These are phyloP conservation scores for Alosa sapidissima DNA, from an alignment of 2,797 vertebrate genomes.

Conservation along the genomic window DNA sequence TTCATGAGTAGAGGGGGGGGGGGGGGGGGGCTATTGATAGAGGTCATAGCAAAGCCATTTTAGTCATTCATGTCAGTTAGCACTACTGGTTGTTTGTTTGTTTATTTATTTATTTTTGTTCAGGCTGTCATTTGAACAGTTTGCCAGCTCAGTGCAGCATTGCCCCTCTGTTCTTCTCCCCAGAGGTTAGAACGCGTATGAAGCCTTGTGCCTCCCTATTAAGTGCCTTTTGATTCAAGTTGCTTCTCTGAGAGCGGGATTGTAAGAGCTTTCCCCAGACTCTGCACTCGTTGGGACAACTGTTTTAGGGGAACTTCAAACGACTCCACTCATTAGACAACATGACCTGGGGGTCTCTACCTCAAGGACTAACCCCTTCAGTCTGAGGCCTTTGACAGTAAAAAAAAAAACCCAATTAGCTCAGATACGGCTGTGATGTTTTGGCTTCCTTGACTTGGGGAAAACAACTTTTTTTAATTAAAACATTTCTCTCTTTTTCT, in stretches of 20 bases:
- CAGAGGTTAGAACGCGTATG: not conserved
- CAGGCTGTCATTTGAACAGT: not conserved
- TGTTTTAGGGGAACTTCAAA: not conserved
- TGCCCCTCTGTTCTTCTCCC: not conserved
- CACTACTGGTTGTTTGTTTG: not conserved
- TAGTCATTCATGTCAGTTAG: not conserved
- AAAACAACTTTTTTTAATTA: not conserved
- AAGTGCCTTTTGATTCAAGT: not conserved
- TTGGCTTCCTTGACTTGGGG: not conserved
- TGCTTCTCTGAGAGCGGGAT: not conserved
- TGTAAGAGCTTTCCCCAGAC: not conserved
- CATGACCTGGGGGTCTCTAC: not conserved
- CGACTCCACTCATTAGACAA: not conserved
- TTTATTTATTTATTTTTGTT: not conserved
- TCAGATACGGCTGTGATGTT: not conserved
- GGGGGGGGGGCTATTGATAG: not conserved
- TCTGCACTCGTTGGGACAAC: not conserved
- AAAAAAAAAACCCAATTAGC: not conserved
- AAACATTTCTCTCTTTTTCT: not conserved
- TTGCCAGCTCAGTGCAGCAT: not conserved
- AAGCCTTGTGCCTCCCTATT: not conserved
- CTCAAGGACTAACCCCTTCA: not conserved
- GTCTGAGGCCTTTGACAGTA: not conserved
- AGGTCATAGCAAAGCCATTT: not conserved
- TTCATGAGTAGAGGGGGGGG: not conserved